These are phyloP conservation scores for Taeniopygia guttata DNA, from an alignment of 2,797 vertebrate genomes.

Conservation along the genomic window DNA sequence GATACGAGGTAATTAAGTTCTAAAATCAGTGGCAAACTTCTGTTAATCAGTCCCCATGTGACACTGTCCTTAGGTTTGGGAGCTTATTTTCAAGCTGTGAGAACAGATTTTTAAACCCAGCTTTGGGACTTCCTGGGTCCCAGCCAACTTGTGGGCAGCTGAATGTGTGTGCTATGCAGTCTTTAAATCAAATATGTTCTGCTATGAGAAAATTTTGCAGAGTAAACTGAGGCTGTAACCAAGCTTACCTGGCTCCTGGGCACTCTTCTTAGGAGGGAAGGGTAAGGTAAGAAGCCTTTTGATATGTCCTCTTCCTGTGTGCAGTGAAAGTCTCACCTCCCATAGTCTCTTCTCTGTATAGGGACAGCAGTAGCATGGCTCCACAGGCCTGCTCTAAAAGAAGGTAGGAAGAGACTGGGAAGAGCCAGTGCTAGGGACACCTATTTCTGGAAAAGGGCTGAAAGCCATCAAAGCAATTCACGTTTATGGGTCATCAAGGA, in stretches of 20 bases:
- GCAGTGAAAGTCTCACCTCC: background rate
- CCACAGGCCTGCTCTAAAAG: background rate
- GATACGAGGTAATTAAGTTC: background rate
- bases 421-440: background rate
- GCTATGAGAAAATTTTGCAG: background rate
- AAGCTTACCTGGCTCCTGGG: background rate
- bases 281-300: background rate
- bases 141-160: background rate
- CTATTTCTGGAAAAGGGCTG: conserved; percentile 2
- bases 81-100: conserved; percentile 30
- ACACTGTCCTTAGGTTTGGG: background rate
- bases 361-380: background rate
- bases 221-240: background rate
- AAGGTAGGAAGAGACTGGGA: background rate
- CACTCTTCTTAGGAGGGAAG: background rate
- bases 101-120: conserved; percentile 9
- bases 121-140: background rate
- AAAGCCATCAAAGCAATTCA: background rate
- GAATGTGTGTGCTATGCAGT: background rate
- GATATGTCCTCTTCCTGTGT: background rate
- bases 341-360: background rate
- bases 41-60: background rate
- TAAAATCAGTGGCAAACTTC: background rate
- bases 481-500: background rate
- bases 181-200: background rate